A percentile compares a stretch with the other conserved stretches of the same genome.
phyloP scores from a whole-genome alignment of 2,113 vertebrate genomes.

The Bungarus multicinctus region DNA sequence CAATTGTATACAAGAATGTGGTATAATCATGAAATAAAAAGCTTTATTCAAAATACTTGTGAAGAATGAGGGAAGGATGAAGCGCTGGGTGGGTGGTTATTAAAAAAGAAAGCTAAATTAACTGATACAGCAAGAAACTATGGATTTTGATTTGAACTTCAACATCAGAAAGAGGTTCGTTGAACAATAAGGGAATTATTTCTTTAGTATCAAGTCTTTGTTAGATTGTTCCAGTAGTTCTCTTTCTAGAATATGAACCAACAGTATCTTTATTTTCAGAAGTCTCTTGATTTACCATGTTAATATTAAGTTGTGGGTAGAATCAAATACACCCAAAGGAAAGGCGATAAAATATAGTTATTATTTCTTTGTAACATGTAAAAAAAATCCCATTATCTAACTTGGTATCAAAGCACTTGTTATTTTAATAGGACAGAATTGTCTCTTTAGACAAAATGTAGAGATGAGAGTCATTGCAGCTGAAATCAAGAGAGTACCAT shows the following conservation, averaged over 20 bases:
- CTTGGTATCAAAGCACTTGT: background rate
- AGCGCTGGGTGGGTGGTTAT: background rate
- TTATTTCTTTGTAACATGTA: background rate
- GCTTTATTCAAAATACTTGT: conserved; percentile 23
- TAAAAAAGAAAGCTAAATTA: conserved; percentile 41
- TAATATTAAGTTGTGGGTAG: background rate
- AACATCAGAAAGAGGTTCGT: conserved; percentile 6
- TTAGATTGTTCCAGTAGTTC: too few species aligned
- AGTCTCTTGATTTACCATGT: background rate
- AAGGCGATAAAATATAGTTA: background rate
- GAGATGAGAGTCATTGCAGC: background rate
- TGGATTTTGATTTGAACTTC: background rate
- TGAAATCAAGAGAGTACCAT: background rate
- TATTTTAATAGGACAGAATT: background rate
- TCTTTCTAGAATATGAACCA: background rate
- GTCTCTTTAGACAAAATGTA: background rate
- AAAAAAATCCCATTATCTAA: background rate
- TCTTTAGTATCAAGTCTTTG: background rate
- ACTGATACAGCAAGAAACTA: conserved; percentile 15
- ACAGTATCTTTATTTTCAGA: background rate
- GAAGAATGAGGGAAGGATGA: conserved; percentile 21
- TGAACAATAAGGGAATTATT: background rate
- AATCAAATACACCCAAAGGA: background rate
- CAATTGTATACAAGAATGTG: conserved; percentile 28
- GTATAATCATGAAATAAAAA: conserved; percentile 49